Base-by-base conservation (phyloP, 2,113 vertebrate species). In the Phylloscopus whistleri region DNA sequence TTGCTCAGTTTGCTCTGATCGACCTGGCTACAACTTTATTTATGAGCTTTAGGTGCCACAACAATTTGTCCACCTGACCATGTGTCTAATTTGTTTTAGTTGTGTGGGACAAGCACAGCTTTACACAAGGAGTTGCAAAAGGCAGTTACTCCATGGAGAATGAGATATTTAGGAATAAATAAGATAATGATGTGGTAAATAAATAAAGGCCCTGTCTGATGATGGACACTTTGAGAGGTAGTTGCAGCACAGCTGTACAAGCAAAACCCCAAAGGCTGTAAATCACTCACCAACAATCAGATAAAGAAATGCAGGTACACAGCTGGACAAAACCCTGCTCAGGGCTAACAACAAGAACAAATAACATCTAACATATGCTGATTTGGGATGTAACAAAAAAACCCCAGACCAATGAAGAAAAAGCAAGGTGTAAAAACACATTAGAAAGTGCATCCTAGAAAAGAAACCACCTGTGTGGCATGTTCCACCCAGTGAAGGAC, bases 221-320 rank as follows among this genome's bases (percentile, higher is more conserved):
- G 52, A 51, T 0, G 0, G 49, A 20, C 1, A 4, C 48, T 73
- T 51, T 16, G 24, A 59, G 73, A 66, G 10, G 21, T 35, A 68
- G 20, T 1, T 39, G 43, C 48, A 76, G 77, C 52, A 58, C 43
- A 76, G 56, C 35, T 35, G 27, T 15, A 39, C 5, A 52, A 39
- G n/a, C 62, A 80, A 81, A 92, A 68, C 20, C 49, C 23, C 49
- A 41, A 76, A 70, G 56, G 56, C 52, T 87, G 23, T 37, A 70
- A 74, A 48, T 28, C 78, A 79, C 33, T 60, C 28, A 27, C 12
- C 35, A 72, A 24, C 22, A 48, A 24, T 39, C 49, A 33, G 18
- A 53, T 19, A 44, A 77, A 81, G 55, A 88, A 90, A 46, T 10
- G 13, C 30, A 46, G 44, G 48, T 8, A 27, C 14, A 22, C 44